Conservation (phyloP, 2,888 invertebrate genomes). For the Cerastoderma edule region DNA sequence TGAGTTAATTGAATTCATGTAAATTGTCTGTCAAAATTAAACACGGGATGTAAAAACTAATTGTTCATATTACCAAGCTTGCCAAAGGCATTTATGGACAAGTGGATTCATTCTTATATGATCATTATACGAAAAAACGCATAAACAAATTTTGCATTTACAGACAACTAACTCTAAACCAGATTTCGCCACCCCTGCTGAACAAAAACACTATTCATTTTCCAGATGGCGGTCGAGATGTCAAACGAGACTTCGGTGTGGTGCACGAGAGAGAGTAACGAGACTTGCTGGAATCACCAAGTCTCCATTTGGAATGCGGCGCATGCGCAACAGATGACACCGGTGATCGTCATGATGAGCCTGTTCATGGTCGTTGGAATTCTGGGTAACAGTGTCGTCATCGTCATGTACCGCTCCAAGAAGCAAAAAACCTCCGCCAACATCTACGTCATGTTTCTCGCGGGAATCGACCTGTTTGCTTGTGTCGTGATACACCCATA, state of each 20-base stretch:
- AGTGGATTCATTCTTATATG: too few species aligned
- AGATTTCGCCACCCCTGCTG: too few species aligned
- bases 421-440: constrained; percentile 47
- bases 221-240: too few species aligned
- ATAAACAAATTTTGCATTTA: too few species aligned
- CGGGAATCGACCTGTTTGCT: constrained; percentile 57
- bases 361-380: constrained; percentile 54
- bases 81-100: too few species aligned
- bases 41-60: too few species aligned
- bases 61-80: too few species aligned
- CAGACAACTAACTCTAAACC: too few species aligned
- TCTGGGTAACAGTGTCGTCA: constrained; percentile 59
- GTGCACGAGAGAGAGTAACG: constrained; percentile 19
- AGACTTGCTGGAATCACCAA: constrained; percentile 30
- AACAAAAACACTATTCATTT: too few species aligned
- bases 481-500: constrained; percentile 65
- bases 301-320: constrained; percentile 22
- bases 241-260: background rate
- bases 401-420: constrained; percentile 49
- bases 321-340: constrained; percentile 29
- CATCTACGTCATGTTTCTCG: constrained; percentile 58
- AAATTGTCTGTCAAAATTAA: too few species aligned
- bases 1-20: too few species aligned
- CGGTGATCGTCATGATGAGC: constrained; percentile 60
- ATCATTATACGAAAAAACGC: too few species aligned